These are phyloP conservation scores for Furcifer pardalis DNA, from an alignment of 2,797 vertebrate species.

Conservation along the genomic window DNA sequence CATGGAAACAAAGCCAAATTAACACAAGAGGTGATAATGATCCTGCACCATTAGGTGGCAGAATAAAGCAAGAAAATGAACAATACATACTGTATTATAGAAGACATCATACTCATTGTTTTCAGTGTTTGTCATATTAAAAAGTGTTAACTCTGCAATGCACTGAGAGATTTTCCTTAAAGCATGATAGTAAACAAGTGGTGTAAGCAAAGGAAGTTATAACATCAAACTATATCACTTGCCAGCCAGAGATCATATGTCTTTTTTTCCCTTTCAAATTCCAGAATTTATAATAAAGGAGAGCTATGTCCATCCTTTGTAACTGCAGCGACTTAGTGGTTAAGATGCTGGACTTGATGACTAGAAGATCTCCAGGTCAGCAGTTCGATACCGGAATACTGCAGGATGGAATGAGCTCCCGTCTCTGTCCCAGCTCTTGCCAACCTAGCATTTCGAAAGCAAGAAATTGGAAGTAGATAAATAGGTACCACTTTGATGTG, in stretches of 20 bases:
- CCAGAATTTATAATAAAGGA: background rate
- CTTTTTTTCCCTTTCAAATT: background rate
- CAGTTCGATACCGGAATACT: too few species aligned
- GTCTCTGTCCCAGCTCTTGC: too few species aligned
- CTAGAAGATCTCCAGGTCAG: too few species aligned
- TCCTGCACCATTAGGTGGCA: constrained; percentile 18
- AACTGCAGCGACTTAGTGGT: too few species aligned
- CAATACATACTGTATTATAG: background rate
- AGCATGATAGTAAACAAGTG: background rate
- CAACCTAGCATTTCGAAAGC: too few species aligned
- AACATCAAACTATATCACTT: background rate
- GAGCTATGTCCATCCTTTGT: background rate
- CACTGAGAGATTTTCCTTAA: background rate
- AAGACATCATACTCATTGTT: background rate
- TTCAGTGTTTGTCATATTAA: background rate
- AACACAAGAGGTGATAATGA: background rate
- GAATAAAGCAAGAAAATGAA: background rate
- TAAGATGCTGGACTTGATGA: too few species aligned
- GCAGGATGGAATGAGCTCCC: too few species aligned
- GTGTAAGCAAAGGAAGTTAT: background rate
- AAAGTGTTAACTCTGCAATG: background rate
- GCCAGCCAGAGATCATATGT: background rate
- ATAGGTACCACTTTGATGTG: too few species aligned
- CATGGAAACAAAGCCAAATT: background rate
- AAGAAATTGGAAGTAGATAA: too few species aligned